These are phyloP conservation scores for Otus sunia DNA, from an alignment of 2,113 vertebrate genomes.

Conservation along the genomic window DNA sequence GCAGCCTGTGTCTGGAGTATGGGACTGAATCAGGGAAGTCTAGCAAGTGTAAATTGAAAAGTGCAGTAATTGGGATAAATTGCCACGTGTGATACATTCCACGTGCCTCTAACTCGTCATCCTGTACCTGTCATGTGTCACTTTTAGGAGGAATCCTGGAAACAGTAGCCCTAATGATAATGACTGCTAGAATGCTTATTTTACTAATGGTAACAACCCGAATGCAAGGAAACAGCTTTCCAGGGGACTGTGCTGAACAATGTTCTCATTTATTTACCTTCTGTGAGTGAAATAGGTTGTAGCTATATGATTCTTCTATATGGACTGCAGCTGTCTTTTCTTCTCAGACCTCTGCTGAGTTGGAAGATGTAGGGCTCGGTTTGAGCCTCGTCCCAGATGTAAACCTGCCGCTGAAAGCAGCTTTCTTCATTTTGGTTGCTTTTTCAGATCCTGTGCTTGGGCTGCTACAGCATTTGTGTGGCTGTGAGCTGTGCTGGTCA, in stretches of 20 bases:
- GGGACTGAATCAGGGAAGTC: not conserved
- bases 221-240: not conserved
- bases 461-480: not conserved
- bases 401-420: not conserved
- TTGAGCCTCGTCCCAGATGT: not conserved
- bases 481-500: not conserved
- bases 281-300: not conserved
- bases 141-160: not conserved
- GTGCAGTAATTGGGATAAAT: not conserved
- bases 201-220: not conserved
- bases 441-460: not conserved
- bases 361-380: not conserved
- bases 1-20: not conserved
- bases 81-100: rapidly evolving
- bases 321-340: not conserved
- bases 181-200: not conserved
- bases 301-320: not conserved
- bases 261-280: not conserved
- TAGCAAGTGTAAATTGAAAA: not conserved
- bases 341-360: not conserved
- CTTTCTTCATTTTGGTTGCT: not conserved
- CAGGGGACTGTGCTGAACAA: not conserved
- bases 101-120: not conserved
- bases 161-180: not conserved
- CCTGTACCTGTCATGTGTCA: not conserved